phyloP scores from a whole-genome alignment of 2,888 invertebrate genomes.

The Ormyrus nitidulus region DNA sequence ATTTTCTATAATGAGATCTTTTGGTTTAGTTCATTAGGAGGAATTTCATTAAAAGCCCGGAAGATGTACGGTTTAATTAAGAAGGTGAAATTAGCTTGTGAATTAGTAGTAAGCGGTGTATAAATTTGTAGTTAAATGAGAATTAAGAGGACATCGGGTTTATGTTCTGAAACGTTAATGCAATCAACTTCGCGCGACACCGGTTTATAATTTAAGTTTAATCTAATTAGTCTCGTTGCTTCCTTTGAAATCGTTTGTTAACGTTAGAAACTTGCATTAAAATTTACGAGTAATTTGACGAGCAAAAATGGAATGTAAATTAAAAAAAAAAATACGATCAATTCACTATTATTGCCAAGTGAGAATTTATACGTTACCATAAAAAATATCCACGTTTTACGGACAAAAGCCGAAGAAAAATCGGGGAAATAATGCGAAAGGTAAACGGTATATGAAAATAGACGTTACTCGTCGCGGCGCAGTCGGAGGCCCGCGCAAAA shows the following conservation, averaged over 20 bases:
- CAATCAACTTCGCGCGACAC: too few relatives aligned
- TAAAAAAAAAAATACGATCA: background rate
- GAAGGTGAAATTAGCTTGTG: too few relatives aligned
- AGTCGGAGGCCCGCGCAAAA: background rate
- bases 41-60: too few relatives aligned
- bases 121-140: background rate
- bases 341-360: background rate
- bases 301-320: background rate
- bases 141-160: background rate
- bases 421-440: conserved; percentile 12
- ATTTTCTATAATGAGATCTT: too few relatives aligned
- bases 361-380: background rate
- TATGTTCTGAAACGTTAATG: too few relatives aligned
- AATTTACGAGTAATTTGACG: too few relatives aligned
- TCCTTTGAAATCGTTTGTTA: too few relatives aligned
- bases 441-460: conserved; percentile 19
- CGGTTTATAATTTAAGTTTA: too few relatives aligned
- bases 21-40: too few relatives aligned
- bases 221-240: too few relatives aligned
- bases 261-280: too few relatives aligned
- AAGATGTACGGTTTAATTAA: too few relatives aligned
- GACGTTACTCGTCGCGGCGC: conserved; percentile 1
- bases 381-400: background rate
- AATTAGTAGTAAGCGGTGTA: background rate
- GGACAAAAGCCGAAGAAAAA: background rate